Base-by-base conservation (phyloP, 2,113 vertebrate genomes). In the Pionites leucogaster region DNA sequence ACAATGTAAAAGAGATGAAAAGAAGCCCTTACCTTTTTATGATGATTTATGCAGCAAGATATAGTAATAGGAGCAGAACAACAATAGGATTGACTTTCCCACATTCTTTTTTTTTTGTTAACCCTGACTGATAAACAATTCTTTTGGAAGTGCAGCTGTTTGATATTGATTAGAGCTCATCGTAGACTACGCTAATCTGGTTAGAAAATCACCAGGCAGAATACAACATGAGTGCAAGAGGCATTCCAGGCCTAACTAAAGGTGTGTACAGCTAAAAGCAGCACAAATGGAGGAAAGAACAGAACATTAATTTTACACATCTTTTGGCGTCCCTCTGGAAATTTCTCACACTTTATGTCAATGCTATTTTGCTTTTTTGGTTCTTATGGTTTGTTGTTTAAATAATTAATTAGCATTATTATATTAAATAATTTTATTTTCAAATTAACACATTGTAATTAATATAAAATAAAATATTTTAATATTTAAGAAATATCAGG, bases 331-430 rank as follows among this genome's bases (percentile, higher is more conserved):
- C 8, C 11, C 11, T 77, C 17, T 62, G 46, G 5, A 81, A 74
- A 57, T 77, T 86, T 17, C 25, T 84, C 10, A 37, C 35, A 25
- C 3, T 70, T 81, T 35, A 14, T 28, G 7, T 33, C 13, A 84
- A 9, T 75, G 17, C 0, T 3, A 0, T 35, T 62, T 31, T 20
- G 4, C 2, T 15, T 23, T 41, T 68, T 62, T 55, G 2, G 2
- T n/a, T 78, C 28, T 78, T 65, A 15, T 2, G 57, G 7, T 33
- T 77, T 19, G 1, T 27, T 55, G 6, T 13, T 84, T 44, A 90
- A 65, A 62, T 63, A 83, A 49, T 23, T 75, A 68, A 76, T 50
- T 7, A 65, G 0, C 2, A 57, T 42, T 41, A 75, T 9, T 33
- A n/a, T 27, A 31, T 10, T 27, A 12, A 31, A 41, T 31, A 14